Conservation (phyloP, 2,797 vertebrate species). For the Spizella passerina region DNA sequence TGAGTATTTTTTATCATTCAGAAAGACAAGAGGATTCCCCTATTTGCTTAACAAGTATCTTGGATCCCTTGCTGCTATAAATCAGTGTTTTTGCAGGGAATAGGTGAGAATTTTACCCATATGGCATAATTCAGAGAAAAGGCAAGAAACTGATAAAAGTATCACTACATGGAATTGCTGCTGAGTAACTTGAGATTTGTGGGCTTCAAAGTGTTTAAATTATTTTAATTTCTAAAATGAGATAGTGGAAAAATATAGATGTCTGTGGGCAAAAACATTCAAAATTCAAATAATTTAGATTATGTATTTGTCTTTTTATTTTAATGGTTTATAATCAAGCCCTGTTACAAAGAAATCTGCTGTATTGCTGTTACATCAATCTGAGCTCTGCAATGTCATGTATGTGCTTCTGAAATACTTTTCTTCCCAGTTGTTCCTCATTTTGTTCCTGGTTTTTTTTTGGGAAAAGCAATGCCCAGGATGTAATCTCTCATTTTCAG, state of each 20-base stretch:
- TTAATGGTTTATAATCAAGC: background rate
- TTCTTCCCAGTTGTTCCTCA: background rate
- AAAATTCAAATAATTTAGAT: background rate
- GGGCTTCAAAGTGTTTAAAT: background rate
- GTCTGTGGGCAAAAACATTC: background rate
- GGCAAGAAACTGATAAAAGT: background rate
- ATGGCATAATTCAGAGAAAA: background rate
- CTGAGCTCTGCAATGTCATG: background rate
- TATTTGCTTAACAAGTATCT: background rate
- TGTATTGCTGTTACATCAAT: background rate
- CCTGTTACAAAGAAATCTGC: background rate
- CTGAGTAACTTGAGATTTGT: background rate
- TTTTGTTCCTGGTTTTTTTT: background rate
- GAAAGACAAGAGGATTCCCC: background rate
- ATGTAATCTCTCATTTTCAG: constrained; percentile 64
- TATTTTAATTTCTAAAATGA: background rate
- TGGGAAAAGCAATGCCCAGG: background rate
- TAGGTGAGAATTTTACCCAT: background rate
- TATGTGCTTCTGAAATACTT: background rate
- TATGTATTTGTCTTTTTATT: background rate
- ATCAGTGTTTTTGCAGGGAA: background rate
- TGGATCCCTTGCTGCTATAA: background rate
- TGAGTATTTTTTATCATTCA: background rate
- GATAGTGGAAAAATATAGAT: background rate
- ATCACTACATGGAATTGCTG: background rate